Base-by-base conservation (phyloP, 2,113 vertebrate species). In the Morone saxatilis region DNA sequence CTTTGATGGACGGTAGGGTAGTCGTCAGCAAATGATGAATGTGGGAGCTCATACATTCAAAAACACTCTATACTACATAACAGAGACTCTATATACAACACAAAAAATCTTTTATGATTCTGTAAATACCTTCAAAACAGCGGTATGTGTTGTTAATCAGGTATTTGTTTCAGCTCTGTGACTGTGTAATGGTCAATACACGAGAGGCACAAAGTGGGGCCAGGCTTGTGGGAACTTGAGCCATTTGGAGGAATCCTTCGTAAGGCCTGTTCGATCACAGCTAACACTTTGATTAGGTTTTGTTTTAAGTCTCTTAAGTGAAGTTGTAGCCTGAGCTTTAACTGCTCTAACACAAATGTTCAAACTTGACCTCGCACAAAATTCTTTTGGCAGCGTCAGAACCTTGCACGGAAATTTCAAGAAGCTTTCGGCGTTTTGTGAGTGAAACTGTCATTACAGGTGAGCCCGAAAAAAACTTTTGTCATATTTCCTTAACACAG, bases 391-490 rank as follows among this genome's bases (percentile, higher is more conserved):
- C 9, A 4, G 22, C 20, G 9, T n/a, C 9, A 25, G 19, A 66
- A 19, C 3, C 22, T 43, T 13, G 83, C 38, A 25, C 12, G 47
- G 14, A 47, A 36, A 53, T 36, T 71, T 72, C 16, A 61, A 57
- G 53, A 0, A 1, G 40, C 38, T 0, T 40, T 0, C 31, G 1
- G 17, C 19, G 12, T 69, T 77, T 72, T 75, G 59, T 1, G 60
- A 78, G 67, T 65, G 60, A 88, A 88, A 83, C 71, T 78, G 63
- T 89, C 38, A 47, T 59, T 40, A 78, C 82, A 83, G 74, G 79
- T 82, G 81, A 86, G 67, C 6, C 14, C 1, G 0, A 50, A 19
- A 74, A 61, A 69, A 61, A 77, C 70, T 71, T 56, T 60, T 72
- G 81, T 80, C 53, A 76, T 57, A 76, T 88, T 88, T 86, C 51